A percentile compares a stretch with the other conserved stretches of the same genome.
Conservation (phyloP, 2,888 invertebrate genomes). For the Andrena hattorfiana region DNA sequence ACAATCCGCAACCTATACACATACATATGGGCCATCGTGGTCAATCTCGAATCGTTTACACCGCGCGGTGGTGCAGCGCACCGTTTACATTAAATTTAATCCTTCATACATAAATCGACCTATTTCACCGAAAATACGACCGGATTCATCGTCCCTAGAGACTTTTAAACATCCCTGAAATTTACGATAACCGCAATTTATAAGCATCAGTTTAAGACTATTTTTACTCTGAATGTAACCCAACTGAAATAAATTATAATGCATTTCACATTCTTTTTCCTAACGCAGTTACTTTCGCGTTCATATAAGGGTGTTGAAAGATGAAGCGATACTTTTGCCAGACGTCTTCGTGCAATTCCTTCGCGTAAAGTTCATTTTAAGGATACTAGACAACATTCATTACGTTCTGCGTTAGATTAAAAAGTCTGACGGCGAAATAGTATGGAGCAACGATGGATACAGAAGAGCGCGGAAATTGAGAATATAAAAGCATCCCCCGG, state of each 20-base stretch:
- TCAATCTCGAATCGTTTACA: slow-evolving; percentile 28
- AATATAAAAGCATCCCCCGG: slow-evolving; percentile 32
- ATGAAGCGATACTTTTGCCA: no score
- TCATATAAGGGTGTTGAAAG: no score
- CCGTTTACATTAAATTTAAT: slow-evolving; percentile 47
- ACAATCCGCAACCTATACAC: slow-evolving; percentile 47
- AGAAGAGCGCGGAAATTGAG: slow-evolving; percentile 34
- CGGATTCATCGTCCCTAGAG: background rate
- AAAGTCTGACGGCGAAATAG: background rate
- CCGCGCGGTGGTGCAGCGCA: slow-evolving; percentile 26
- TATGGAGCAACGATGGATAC: background rate
- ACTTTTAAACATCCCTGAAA: slow-evolving; percentile 2
- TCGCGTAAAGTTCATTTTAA: background rate
- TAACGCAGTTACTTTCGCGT: no score
- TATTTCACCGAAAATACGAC: background rate
- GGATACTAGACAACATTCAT: background rate
- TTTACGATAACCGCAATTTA: no score
- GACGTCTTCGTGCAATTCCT: no score
- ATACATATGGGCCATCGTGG: slow-evolving; percentile 28
- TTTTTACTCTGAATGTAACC: no score
- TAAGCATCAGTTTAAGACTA: no score
- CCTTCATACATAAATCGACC: background rate
- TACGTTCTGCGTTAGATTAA: background rate
- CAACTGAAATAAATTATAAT: no score
- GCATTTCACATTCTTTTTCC: no score